Conservation (phyloP, 1,140 invertebrate species). For the Cyphomyrmex costatus region DNA sequence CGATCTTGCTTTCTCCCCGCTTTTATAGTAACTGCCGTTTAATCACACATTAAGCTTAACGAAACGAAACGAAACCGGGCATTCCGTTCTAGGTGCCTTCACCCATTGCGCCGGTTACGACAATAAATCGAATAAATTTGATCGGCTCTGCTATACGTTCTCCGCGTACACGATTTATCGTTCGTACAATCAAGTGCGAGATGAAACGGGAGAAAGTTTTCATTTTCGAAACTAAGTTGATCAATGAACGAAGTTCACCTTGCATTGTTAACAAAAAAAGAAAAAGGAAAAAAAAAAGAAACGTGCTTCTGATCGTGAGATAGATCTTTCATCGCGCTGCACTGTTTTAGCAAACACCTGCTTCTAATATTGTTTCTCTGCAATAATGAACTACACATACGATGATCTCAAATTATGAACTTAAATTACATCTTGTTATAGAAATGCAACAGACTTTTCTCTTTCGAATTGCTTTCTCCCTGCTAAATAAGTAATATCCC, state of each 20-base stretch:
- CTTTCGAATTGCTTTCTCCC: background rate
- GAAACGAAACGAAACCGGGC: slow-evolving; percentile 49
- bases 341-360: slow-evolving; percentile 27
- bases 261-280: slow-evolving; percentile 27
- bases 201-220: slow-evolving; percentile 48
- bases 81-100: slow-evolving; percentile 32
- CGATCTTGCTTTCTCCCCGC: slow-evolving; percentile 72
- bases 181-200: slow-evolving; percentile 19
- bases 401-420: background rate
- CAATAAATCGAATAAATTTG: slow-evolving; percentile 50
- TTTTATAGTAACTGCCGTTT: slow-evolving; percentile 61
- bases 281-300: background rate
- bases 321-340: background rate
- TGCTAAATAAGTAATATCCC: background rate
- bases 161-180: slow-evolving; percentile 9
- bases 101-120: background rate
- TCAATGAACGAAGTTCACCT: background rate
- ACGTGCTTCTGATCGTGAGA: slow-evolving; percentile 14
- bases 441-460: slow-evolving; percentile 15
- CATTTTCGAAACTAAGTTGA: slow-evolving; percentile 35
- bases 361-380: slow-evolving; percentile 6
- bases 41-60: slow-evolving; percentile 47
- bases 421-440: slow-evolving; percentile 30
- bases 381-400: slow-evolving; percentile 9
- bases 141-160: slow-evolving; percentile 16